Base-by-base conservation (phyloP, 2,888 invertebrate genomes). In the Spisula solida region DNA sequence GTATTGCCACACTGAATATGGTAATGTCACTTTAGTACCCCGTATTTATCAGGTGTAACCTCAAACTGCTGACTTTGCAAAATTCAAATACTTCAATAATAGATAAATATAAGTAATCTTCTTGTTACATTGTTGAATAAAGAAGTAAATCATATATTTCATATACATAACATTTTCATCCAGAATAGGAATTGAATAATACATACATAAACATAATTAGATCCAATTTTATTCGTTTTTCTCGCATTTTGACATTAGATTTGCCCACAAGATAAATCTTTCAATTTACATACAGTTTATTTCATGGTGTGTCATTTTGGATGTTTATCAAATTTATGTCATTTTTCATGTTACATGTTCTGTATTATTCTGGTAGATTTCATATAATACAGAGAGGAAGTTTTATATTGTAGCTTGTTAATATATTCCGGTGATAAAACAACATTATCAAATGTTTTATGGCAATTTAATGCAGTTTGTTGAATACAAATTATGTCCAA, bases 301-400 rank as follows among this genome's bases (percentile, higher is more conserved):
- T 60, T 60, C 60, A 60, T 60, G 60, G 60, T n/a, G 60, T 66
- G 60, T 66, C 60, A 66, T 66, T 66, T 56, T 66, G 25, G 60
- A 51, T 51, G 1, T 16, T 51, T 51, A 51, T 51, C 51, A 51
- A 51, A 51, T 14, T 10, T 51, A 51, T 51, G 10, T 12, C 16
- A 51, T 51, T 51, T 51, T 51, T 51, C 14, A 51, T 51, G 51
- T 10, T 51, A 51, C 51, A 51, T 8, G 12, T 16, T 51, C 1
- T 51, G 51, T 51, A 51, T 51, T 16, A 51, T 51, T 41, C 41
- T 41, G 41, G 41, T 41, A 41, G 41, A 41, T 41, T 41, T 41
- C 8, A 8, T 41, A 41, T 41, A 41, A 51, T 51, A 16, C 51
- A 51, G 51, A 51, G 51, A 10, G 6, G 12, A 51, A 51, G 51